phyloP scores from a whole-genome alignment of 2,113 vertebrate genomes.

The Coreoperca whiteheadi region DNA sequence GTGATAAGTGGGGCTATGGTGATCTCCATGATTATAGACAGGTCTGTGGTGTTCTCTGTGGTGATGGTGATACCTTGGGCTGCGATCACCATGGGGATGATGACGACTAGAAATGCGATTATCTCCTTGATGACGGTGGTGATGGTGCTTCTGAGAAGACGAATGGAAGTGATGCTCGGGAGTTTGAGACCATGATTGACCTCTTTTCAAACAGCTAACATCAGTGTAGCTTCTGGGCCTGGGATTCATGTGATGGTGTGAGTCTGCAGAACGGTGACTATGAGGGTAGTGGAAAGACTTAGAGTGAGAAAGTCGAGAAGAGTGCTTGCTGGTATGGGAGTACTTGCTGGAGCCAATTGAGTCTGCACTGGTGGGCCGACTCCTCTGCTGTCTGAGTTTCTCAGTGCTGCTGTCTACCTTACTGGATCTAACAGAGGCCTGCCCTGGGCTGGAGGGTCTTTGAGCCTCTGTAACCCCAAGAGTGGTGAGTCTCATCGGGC shows the following conservation, averaged over 20 bases:
- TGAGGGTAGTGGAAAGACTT: constrained; percentile 51
- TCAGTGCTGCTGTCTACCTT: constrained; percentile 48
- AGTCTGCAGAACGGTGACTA: constrained; percentile 33
- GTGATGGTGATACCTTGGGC: constrained; percentile 15
- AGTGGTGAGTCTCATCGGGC: constrained; percentile 84
- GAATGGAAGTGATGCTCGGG: constrained; percentile 41
- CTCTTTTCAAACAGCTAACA: constrained; percentile 29
- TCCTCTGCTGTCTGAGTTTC: constrained; percentile 37
- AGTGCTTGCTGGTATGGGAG: constrained; percentile 60
- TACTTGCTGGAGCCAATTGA: constrained; percentile 64
- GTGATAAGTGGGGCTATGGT: neutral
- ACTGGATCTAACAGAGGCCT: constrained; percentile 43
- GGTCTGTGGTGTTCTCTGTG: constrained; percentile 18
- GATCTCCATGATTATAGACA: constrained; percentile 11
- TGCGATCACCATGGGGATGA: constrained; percentile 22
- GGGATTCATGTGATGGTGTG: constrained; percentile 16
- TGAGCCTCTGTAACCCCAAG: constrained; percentile 81
- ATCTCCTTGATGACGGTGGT: constrained; percentile 31
- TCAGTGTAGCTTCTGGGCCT: constrained; percentile 59
- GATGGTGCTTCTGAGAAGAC: constrained; percentile 39
- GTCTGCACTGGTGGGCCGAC: constrained; percentile 52
- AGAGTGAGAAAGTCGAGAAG: constrained; percentile 45
- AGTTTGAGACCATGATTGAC: constrained; percentile 52
- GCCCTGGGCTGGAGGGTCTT: constrained; percentile 43
- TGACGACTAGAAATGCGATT: constrained; percentile 18